These are phyloP conservation scores for Drosophila maculinotata DNA, from an alignment of 2,888 invertebrate genomes.

Conservation along the genomic window DNA sequence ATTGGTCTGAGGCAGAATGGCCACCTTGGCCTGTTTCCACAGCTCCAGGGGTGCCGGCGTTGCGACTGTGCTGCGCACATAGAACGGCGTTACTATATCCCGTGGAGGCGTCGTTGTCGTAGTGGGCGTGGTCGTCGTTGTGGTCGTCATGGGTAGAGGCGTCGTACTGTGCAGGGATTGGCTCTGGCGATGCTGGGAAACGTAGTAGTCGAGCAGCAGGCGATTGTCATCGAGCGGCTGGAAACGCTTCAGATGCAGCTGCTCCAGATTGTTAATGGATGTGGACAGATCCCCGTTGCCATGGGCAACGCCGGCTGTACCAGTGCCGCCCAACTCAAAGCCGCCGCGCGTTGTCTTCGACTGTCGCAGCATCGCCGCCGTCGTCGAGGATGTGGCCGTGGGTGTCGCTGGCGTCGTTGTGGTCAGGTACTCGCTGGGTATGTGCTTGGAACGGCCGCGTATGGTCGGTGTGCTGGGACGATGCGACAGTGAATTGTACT, in stretches of 20 bases:
- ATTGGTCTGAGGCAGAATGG: slow-evolving; percentile 91
- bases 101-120: slow-evolving; percentile 76
- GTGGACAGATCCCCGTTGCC: slow-evolving; percentile 63
- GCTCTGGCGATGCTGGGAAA: slow-evolving; percentile 38
- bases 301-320: slow-evolving; percentile 38
- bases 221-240: slow-evolving; percentile 80
- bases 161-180: slow-evolving; percentile 30
- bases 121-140: slow-evolving; percentile 81
- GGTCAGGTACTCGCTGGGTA: slow-evolving; percentile 91
- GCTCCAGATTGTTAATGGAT: slow-evolving; percentile 79
- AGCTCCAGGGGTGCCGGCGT: slow-evolving; percentile 72
- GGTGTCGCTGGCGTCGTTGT: slow-evolving; percentile 86
- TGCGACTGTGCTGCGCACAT: slow-evolving; percentile 53
- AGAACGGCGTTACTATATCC: slow-evolving; percentile 72
- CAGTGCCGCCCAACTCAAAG: slow-evolving; percentile 59
- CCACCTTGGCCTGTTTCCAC: slow-evolving; percentile 90
- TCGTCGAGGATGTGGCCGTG: slow-evolving; percentile 86
- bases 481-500: slow-evolving; percentile 87
- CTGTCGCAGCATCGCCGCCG: slow-evolving; percentile 67
- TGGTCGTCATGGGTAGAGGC: slow-evolving; percentile 35
- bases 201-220: slow-evolving; percentile 70
- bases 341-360: slow-evolving; percentile 75
- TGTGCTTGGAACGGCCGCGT: slow-evolving; percentile 89
- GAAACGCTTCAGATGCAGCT: slow-evolving; percentile 74
- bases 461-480: slow-evolving; percentile 87